Base-by-base conservation (phyloP, 2,888 invertebrate species). In the Drosophila bunnanda region DNA sequence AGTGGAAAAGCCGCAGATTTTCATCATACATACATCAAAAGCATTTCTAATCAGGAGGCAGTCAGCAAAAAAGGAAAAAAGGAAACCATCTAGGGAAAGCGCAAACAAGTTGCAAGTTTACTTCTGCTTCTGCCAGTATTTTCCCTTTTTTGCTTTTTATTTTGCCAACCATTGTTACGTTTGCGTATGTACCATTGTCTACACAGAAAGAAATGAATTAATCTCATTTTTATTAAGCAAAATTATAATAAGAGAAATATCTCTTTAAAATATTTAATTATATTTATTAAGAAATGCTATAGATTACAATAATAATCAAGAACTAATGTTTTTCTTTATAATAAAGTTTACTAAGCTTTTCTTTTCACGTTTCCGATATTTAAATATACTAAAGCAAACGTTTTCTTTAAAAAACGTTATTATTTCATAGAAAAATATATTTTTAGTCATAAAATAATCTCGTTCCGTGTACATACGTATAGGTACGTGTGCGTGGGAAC, bases 41-140 rank as follows among this genome's bases (percentile, higher is more conserved):
- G 79, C 77, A 57, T 65, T 82, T 72, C 80, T 79, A 82, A 82
- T 82, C 77, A 83, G 68, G 57, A 80, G 43, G 43, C 46, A 55
- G 54, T 30, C 56, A 52, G 43, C 50, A 65, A 44, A 54, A 48
- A 32, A 53, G 28, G 53, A 64, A 52, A 38, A 57, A 73, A 55
- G 9, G 30, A 67, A 41, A 50, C 13, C 17, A 41, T 32, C 10
- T 28, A 50, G 17, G 25, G 34, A 55, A 58, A 38, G 57, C 48
- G 70, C 82, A 82, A 84, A 82, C 84, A 83, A 83, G 82, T 83
- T 83, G 82, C 82, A 76, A 80, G 73, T 82, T 73, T 77, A 67
- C 75, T 72, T 61, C 64, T 50, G 44, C 66, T 44, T 48, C 41
- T 66, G 20, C 50, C 50, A 22, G 60, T 60, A 25, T 52, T 46